Base-by-base conservation (phyloP, 2,888 invertebrate genomes). In the Phoronis australis region DNA sequence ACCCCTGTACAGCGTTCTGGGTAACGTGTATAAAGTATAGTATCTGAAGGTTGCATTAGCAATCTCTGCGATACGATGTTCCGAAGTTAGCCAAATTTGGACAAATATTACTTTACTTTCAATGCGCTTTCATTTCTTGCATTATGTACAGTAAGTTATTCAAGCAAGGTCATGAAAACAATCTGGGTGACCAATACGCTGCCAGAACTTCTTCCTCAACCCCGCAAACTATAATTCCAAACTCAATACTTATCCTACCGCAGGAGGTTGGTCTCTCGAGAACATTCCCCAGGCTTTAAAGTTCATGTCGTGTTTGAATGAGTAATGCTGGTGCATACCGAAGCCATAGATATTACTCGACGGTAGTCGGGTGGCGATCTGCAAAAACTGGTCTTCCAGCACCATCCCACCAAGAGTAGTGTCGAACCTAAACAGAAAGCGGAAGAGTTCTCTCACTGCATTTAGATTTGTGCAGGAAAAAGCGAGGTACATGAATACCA, bases 351-450 rank as follows among this genome's bases (percentile, higher is more conserved):
- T 50, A 52, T 69, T 61, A 4, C 50, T 46, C 1, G 64, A 58
- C 0, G 67, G 61, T 5, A 73, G 47, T 27, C 53, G 52, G 22
- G 62, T 63, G 3, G 63, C 55, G 1, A 71, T 50, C 48, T 71
- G 71, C 1, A 73, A 51, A 46, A 63, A 73, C 48, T 72, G 68
- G 45, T 73, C 64, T 4, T 68, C 58, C 48, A 68, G 65, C 1
- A 65, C 59, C 20, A 73, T 57, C 1, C 68, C 69, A 5, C 68
- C 69, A 15, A 31, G 6, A 6, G 31, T 9, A 31, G 31, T 31
- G 15, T 31, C 31, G 15, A 31, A 31, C 15, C 31, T 31, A 15
- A 31, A 31, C 9, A 31, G 9, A 12, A 31, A 31, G n/a, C n/a
- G n/a, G n/a, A n/a, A n/a, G n/a, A n/a, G n/a, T n/a, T n/a, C n/a